These are phyloP conservation scores for Rhinogobio ventralis DNA, from an alignment of 2,797 vertebrate species.

Conservation along the genomic window DNA sequence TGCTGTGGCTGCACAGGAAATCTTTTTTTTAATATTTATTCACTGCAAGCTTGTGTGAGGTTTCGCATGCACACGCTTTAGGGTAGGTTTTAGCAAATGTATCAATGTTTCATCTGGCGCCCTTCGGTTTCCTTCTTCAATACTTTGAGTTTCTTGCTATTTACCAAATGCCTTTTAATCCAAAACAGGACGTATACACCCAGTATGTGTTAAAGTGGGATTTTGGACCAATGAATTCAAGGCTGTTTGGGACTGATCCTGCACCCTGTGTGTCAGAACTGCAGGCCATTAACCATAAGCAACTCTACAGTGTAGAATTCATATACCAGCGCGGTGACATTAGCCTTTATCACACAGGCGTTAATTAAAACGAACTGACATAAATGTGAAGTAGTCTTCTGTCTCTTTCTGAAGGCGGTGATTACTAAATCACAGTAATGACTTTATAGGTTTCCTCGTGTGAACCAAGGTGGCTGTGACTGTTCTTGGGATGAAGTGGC, in stretches of 20 bases:
- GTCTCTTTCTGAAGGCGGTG: conserved; percentile 28
- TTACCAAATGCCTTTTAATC: background rate
- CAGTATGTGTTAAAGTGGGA: background rate
- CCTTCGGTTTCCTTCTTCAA: background rate
- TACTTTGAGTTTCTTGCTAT: conserved; percentile 10
- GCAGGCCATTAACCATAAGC: background rate
- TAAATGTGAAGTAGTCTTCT: conserved; percentile 28
- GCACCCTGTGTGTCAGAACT: background rate
- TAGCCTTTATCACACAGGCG: conserved; percentile 32
- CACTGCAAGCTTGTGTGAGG: background rate
- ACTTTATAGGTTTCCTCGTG: conserved; percentile 7
- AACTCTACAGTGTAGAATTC: conserved; percentile 29
- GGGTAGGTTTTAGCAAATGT: background rate
- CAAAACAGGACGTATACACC: background rate
- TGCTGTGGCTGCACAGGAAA: background rate
- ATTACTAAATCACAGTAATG: conserved; percentile 7
- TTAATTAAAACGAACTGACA: conserved; percentile 26
- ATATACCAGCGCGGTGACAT: conserved; percentile 7
- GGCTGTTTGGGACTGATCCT: background rate
- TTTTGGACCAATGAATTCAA: background rate
- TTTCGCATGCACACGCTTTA: background rate
- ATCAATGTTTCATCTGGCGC: conserved; percentile 2
- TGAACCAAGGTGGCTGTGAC: background rate
- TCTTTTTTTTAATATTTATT: background rate
- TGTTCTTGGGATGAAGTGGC: background rate